Base-by-base conservation (phyloP, 2,797 vertebrate genomes). In the Orientallactaga sibirica region DNA sequence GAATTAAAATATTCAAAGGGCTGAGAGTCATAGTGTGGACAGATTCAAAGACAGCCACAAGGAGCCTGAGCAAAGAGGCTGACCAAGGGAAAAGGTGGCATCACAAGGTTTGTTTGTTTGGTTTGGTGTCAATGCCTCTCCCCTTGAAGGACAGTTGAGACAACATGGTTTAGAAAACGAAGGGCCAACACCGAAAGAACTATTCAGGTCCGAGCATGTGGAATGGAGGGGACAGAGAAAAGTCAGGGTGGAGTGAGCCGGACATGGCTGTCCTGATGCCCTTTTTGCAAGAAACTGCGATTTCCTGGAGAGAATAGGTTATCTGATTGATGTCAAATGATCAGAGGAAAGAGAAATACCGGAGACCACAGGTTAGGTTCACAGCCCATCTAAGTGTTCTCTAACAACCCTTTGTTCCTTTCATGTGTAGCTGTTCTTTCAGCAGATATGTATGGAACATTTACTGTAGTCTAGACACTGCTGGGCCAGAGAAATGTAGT, bases 141-240 rank as follows among this genome's bases (percentile, higher is more conserved):
- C 58, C 16, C 25, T 15, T 73, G 24, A 78, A n/a, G 64, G 62
- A 71, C 5, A 66, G 19, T 4, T 84, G 68, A 83, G 20, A n/a
- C 94, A 91, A 90, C 8, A 86, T 92, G 95, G 86, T 74, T 71
- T 68, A 81, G 70, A 66, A 71, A 7, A 64, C 3, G 24, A 4
- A 58, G 11, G 9, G 3, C 15, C 55, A 58, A 4, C 55, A 58
- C 55, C 16, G 75, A 93, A 85, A 37, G 81, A 88, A 66, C 25
- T 82, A 94, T 77, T 62, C 8, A 37, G 18, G 5, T 7, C 12
- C 22, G 2, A 37, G 58, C 48, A 7, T 80, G 22, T 27, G 6
- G n/a, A 75, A 25, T 27, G 24, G 4, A 24, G 12, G 70, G 48
- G 37, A 74, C 12, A 22, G 79, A 24, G 37, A 16, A 71, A 33